phyloP scores from a whole-genome alignment of 2,888 invertebrate genomes.

The Ennomos fuscantarius region DNA sequence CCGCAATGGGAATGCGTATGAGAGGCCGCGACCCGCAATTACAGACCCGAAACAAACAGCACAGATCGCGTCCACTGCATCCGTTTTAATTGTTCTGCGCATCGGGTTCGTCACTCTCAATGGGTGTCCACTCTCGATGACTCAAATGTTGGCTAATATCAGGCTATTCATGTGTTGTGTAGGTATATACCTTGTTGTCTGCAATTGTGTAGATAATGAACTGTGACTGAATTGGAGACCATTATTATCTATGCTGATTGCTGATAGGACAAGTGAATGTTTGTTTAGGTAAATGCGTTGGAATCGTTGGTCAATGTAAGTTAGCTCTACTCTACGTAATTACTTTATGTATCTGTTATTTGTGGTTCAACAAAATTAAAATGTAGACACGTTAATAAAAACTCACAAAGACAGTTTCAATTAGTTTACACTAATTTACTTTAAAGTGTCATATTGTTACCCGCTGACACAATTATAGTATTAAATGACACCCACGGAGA shows the following conservation, averaged over 20 bases:
- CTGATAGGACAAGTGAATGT: too few relatives aligned
- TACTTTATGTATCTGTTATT: too few relatives aligned
- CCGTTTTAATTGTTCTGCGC: constrained; percentile 72
- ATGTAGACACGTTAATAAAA: too few relatives aligned
- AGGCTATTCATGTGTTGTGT: constrained; percentile 15
- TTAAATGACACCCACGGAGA: constrained; percentile 54
- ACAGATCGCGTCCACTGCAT: constrained; percentile 61
- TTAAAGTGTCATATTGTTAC: constrained; percentile 22
- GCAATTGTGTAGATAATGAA: constrained; percentile 14
- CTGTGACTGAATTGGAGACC: background rate
- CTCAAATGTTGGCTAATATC: constrained; percentile 34
- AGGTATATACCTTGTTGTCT: constrained; percentile 6
- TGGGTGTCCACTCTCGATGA: constrained; percentile 43
- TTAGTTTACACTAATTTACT: too few relatives aligned
- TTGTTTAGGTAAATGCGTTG: too few relatives aligned
- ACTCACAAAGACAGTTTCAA: too few relatives aligned
- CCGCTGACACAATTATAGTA: constrained; percentile 30
- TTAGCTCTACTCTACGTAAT: too few relatives aligned
- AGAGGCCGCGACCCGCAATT: constrained; percentile 76
- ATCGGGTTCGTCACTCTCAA: constrained; percentile 54
- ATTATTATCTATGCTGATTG: too few relatives aligned
- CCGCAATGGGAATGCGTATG: constrained; percentile 59
- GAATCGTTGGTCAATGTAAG: too few relatives aligned
- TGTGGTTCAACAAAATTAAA: too few relatives aligned
- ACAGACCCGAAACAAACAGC: constrained; percentile 75